Percentiles rank a stretch among this genome's conserved stretches.
Conservation (phyloP, 2,888 invertebrate genomes). For the Ophonus ardosiacus region DNA sequence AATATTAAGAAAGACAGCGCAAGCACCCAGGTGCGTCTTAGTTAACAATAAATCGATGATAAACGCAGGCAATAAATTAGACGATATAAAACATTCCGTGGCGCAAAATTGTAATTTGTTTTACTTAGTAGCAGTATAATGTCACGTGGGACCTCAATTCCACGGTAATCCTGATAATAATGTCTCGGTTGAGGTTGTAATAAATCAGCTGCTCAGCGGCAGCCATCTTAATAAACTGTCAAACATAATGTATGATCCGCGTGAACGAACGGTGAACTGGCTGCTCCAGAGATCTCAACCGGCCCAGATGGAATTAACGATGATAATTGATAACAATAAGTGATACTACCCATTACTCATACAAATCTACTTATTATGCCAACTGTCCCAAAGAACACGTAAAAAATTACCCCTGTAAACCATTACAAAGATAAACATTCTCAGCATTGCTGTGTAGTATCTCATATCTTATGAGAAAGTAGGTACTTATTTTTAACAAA, state of each 20-base stretch:
- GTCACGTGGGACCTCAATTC: constrained; percentile 68
- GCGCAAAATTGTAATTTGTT: constrained; percentile 70
- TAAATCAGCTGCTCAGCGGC: constrained; percentile 65
- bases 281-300: constrained; percentile 1
- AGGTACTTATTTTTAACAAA: too few species aligned
- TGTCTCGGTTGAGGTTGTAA: constrained; percentile 66
- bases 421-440: constrained; percentile 12
- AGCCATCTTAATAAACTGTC: constrained; percentile 64
- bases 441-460: too few species aligned
- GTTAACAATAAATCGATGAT: constrained; percentile 63
- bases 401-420: constrained; percentile 6
- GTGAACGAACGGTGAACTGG: constrained; percentile 33
- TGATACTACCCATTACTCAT: constrained; percentile 40
- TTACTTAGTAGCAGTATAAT: constrained; percentile 72
- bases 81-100: constrained; percentile 55
- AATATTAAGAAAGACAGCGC: neutral
- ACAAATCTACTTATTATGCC: constrained; percentile 33
- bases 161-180: constrained; percentile 67
- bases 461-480: too few species aligned
- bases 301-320: constrained; percentile 9
- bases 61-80: constrained; percentile 62
- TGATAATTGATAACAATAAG: constrained; percentile 57
- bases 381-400: neutral
- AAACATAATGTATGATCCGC: constrained; percentile 60
- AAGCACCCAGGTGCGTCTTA: constrained; percentile 52